Base-by-base conservation (phyloP, 53 echinoderm and acorn worm genomes). In the Pentamera pediparva region DNA sequence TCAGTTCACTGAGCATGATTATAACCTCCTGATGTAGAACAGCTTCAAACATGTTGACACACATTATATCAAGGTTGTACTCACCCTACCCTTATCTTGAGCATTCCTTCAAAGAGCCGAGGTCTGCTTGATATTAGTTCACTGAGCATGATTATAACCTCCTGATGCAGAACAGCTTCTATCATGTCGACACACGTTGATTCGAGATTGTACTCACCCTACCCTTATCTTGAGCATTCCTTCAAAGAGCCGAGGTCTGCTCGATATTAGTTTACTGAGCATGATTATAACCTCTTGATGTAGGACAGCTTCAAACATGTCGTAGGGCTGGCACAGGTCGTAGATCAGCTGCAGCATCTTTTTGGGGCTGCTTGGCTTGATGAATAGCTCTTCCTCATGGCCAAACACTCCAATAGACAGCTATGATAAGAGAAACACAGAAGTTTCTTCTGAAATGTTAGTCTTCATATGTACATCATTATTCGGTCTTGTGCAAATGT, bases 11-110 rank as follows among this genome's bases (percentile, higher is more conserved):
- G n/a, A n/a, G n/a, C n/a, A n/a, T n/a, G n/a, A n/a, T n/a, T n/a
- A n/a, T n/a, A n/a, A n/a, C n/a, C n/a, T n/a, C n/a, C n/a, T n/a
- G n/a, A n/a, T n/a, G n/a, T n/a, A n/a, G n/a, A n/a, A n/a, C n/a
- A n/a, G n/a, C n/a, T n/a, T n/a, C n/a, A n/a, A n/a, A n/a, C n/a
- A n/a, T n/a, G n/a, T n/a, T n/a, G n/a, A n/a, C n/a, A n/a, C n/a
- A n/a, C n/a, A n/a, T n/a, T n/a, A n/a, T n/a, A n/a, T n/a, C n/a
- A n/a, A 52, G 19, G 52, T 15, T 15, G 13, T 13, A 6, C 91
- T 79, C 47, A 96, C 96, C 96, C 96, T 39, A 91, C 81, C 38
- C 96, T 79, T 9, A 96, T 86, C 84, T 91, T 96, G 74, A 96
- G 83, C 65, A 96, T 92, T 32, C 88, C 88, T 24, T 64, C 59